A percentile compares a stretch with the other conserved stretches of the same genome.
These are phyloP conservation scores for Torymus texanus DNA, from an alignment of 2,888 invertebrate species.

Conservation along the genomic window DNA sequence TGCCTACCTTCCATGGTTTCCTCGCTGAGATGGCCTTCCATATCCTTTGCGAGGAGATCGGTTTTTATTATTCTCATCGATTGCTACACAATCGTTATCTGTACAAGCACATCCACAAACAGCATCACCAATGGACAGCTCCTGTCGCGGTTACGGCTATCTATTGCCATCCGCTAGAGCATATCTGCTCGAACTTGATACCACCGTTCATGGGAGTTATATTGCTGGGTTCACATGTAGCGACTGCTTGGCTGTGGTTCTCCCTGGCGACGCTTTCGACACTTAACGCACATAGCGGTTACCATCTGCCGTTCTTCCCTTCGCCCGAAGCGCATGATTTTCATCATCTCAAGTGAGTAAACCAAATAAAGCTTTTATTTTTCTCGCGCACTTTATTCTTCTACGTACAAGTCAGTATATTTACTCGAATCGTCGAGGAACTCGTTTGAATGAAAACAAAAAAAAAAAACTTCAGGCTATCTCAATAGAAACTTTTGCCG, in stretches of 20 bases:
- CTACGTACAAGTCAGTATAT: too few relatives aligned
- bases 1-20: slow-evolving; percentile 88
- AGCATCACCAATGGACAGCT: slow-evolving; percentile 92
- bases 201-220: slow-evolving; percentile 86
- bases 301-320: slow-evolving; percentile 89
- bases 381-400: neutral
- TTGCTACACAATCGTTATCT: slow-evolving; percentile 84
- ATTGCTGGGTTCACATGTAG: slow-evolving; percentile 85
- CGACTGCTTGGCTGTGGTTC: slow-evolving; percentile 87
- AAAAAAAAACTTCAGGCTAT: too few relatives aligned
- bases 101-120: slow-evolving; percentile 89
- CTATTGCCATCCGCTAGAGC: slow-evolving; percentile 87
- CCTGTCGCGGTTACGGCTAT: slow-evolving; percentile 89
- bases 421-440: too few relatives aligned
- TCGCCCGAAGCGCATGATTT: slow-evolving; percentile 92
- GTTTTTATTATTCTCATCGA: slow-evolving; percentile 91
- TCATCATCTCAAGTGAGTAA: slow-evolving; percentile 87
- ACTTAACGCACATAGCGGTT: slow-evolving; percentile 89
- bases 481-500: too few relatives aligned
- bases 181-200: slow-evolving; percentile 85
- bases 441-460: too few relatives aligned
- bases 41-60: slow-evolving; percentile 86
- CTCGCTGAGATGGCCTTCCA: slow-evolving; percentile 84
- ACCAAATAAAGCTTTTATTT: neutral
- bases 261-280: slow-evolving; percentile 86